Conservation (phyloP, 2,113 vertebrate species). For the Burhinus oedicnemus region DNA sequence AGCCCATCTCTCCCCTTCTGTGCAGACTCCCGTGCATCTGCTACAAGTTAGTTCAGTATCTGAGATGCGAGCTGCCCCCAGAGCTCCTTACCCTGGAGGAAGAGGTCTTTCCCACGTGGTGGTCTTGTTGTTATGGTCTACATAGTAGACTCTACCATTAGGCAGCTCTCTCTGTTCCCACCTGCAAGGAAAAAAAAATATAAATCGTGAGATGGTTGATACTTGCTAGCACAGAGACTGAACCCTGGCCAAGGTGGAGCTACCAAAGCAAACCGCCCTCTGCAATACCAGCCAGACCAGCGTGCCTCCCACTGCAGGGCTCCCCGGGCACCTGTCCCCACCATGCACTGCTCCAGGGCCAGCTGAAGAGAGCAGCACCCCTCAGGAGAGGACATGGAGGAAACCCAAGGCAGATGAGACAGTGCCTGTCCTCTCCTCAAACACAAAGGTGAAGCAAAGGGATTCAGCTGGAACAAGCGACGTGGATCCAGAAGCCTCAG, state of each 20-base stretch:
- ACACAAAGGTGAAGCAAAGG: not conserved
- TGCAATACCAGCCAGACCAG: not conserved
- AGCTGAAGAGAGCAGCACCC: not conserved
- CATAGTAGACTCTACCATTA: conserved; percentile 94
- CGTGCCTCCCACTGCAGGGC: not conserved
- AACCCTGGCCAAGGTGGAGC: not conserved
- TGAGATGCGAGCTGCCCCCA: not conserved
- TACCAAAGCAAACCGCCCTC: not conserved
- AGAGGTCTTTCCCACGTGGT: conserved; percentile 98
- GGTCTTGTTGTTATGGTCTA: conserved; percentile 98
- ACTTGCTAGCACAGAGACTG: not conserved
- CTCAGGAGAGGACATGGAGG: accelerated
- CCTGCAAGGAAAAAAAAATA: conserved; percentile 70
- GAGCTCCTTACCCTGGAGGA: conserved; percentile 86
- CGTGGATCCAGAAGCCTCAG: not conserved
- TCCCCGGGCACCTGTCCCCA: accelerated
- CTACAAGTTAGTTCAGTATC: not conserved
- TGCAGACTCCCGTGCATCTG: accelerated
- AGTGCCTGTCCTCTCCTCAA: not conserved
- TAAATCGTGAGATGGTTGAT: not conserved
- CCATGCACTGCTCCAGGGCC: not conserved
- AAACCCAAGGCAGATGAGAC: accelerated
- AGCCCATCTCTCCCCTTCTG: not conserved
- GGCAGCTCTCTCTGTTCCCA: conserved; percentile 97
- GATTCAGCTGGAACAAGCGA: not conserved